A percentile compares a stretch with the other conserved stretches of the same genome.
phyloP scores from a whole-genome alignment of 2,797 vertebrate genomes.

The Etheostoma nigrum region DNA sequence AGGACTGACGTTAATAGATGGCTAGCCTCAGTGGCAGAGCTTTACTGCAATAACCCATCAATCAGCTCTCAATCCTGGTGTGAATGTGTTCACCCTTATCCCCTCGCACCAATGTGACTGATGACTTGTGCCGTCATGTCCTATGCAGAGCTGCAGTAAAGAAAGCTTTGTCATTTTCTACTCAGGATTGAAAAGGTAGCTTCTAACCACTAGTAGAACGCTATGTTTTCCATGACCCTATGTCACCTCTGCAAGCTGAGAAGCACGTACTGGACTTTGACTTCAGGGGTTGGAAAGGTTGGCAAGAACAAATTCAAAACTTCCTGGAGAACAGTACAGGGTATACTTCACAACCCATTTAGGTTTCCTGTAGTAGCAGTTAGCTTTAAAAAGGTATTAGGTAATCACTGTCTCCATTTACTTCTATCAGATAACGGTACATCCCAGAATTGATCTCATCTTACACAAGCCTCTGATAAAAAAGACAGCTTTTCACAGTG shows the following conservation, averaged over 20 bases:
- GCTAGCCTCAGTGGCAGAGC: constrained; percentile 52
- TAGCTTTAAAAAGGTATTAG: background rate
- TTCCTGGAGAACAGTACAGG: constrained; percentile 28
- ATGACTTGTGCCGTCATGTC: constrained; percentile 57
- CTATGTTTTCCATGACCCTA: constrained; percentile 56
- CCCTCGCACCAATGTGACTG: constrained; percentile 61
- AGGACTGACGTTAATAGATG: constrained; percentile 69
- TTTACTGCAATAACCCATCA: constrained; percentile 69
- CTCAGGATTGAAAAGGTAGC: constrained; percentile 54
- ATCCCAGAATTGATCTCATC: constrained; percentile 9
- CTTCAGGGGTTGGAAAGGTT: constrained; percentile 59
- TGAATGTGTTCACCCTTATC: constrained; percentile 56
- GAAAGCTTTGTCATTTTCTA: constrained; percentile 60
- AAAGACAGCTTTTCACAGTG: constrained; percentile 14
- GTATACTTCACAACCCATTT: constrained; percentile 18
- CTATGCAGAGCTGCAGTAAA: constrained; percentile 55
- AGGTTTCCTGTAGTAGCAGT: constrained; percentile 3
- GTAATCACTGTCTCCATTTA: background rate
- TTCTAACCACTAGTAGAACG: constrained; percentile 61
- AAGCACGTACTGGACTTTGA: constrained; percentile 61
- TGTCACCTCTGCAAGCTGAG: constrained; percentile 53
- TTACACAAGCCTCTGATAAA: background rate
- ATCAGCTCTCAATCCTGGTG: constrained; percentile 67
- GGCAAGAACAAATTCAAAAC: constrained; percentile 60
- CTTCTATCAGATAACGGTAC: background rate